A percentile compares a stretch with the other conserved stretches of the same genome.
Conservation (phyloP, 2,888 invertebrate species). For the Aspidiotus rigidus region DNA sequence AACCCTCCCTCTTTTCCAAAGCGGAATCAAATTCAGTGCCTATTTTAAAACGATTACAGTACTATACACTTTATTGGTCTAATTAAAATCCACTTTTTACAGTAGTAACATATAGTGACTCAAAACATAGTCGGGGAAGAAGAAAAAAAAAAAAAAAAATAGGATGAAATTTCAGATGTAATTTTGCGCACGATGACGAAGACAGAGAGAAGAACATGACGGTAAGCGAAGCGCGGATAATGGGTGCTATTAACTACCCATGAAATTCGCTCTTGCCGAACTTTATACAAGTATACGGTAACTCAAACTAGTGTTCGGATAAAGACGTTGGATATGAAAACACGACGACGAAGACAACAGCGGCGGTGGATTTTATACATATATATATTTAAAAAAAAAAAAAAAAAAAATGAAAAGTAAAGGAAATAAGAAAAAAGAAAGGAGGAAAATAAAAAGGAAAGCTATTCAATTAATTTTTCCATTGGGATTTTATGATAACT, state of each 20-base stretch:
- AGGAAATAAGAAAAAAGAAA: constrained; percentile 26
- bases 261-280: constrained; percentile 22
- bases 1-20: too few relatives aligned
- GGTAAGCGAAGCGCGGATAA: constrained; percentile 26
- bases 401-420: constrained; percentile 24
- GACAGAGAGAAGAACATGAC: constrained; percentile 11
- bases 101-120: neutral
- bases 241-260: constrained; percentile 32
- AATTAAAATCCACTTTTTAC: constrained; percentile 30
- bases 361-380: neutral
- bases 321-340: constrained; percentile 28
- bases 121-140: neutral
- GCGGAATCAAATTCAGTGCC: neutral
- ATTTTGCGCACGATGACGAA: constrained; percentile 5
- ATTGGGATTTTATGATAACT: constrained; percentile 38
- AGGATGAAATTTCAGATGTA: constrained; percentile 25
- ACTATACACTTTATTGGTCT: constrained; percentile 20
- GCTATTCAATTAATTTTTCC: constrained; percentile 40
- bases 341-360: constrained; percentile 31
- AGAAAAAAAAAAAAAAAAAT: neutral
- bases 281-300: neutral
- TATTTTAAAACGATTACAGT: constrained; percentile 11
- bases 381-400: constrained; percentile 4
- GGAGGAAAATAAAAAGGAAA: constrained; percentile 37
- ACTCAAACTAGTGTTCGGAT: constrained; percentile 18